Evolutionary conservation across 2,113 vertebrate genomes (phyloP).

Genomic region (Dromaius novaehollandiae): DNA sequence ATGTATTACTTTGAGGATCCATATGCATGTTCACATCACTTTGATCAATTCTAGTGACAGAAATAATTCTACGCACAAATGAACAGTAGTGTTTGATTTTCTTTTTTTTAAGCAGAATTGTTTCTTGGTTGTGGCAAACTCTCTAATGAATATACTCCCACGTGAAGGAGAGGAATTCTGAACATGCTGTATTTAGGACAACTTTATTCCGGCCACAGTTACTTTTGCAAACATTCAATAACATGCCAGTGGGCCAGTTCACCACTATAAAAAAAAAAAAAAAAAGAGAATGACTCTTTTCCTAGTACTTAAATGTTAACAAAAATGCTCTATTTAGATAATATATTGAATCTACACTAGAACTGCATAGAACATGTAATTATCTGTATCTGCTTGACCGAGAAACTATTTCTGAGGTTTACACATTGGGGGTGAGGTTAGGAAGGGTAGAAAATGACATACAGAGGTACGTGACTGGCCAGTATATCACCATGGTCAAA

Average conservation of each 20-base stretch:
- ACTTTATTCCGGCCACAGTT: background rate
- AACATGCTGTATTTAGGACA: background rate
- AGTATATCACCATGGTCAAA: background rate
- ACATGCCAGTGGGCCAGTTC: background rate
- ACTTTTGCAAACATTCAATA: background rate
- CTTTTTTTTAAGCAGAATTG: background rate
- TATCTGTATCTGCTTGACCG: background rate
- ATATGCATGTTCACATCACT: background rate
- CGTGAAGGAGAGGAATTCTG: background rate
- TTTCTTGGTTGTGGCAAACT: background rate
- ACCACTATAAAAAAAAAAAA: background rate
- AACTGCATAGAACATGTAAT: background rate
- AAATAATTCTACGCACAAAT: constrained; percentile 37
- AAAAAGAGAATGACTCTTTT: background rate
- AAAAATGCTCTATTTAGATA: background rate
- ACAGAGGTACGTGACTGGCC: background rate
- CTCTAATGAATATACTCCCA: background rate
- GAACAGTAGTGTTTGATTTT: background rate
- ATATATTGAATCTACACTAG: background rate
- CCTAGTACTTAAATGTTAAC: background rate
- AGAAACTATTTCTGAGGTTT: background rate
- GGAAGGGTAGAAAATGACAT: background rate
- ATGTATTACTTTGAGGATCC: constrained; percentile 34
- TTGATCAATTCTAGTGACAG: constrained; percentile 43
- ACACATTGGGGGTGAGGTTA: background rate